A percentile compares a stretch with the other conserved stretches of the same genome.
phyloP scores from a whole-genome alignment of 2,888 invertebrate genomes.

The Protodeltote pygarga region DNA sequence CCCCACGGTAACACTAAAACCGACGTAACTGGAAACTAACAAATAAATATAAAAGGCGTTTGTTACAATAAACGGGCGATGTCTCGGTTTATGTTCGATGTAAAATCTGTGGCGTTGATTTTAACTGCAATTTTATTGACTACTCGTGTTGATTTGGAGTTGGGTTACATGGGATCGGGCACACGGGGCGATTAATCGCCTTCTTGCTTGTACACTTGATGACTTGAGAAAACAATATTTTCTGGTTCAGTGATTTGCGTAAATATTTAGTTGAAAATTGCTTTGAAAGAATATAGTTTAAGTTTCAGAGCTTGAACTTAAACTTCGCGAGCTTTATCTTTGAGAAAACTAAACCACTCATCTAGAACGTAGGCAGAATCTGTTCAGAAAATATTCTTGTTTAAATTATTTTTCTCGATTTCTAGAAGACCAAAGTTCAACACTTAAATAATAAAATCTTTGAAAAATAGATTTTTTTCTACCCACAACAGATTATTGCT shows the following conservation, averaged over 20 bases:
- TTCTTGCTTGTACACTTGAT: neutral
- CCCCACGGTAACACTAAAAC: slow-evolving; percentile 7
- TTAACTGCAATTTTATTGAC: slow-evolving; percentile 74
- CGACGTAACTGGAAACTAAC: slow-evolving; percentile 40
- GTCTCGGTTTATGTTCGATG: slow-evolving; percentile 48
- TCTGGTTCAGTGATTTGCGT: neutral
- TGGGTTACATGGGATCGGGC: slow-evolving; percentile 50
- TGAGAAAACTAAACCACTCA: too few relatives aligned
- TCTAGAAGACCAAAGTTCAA: too few relatives aligned
- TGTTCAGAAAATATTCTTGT: too few relatives aligned
- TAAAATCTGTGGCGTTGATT: slow-evolving; percentile 49
- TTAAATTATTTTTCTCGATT: too few relatives aligned
- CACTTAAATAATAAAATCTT: too few relatives aligned
- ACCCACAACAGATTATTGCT: too few relatives aligned
- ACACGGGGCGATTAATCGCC: slow-evolving; percentile 45
- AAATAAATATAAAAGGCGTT: slow-evolving; percentile 42
- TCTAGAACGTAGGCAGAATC: too few relatives aligned
- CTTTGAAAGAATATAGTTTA: too few relatives aligned
- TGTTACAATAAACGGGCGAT: slow-evolving; percentile 44
- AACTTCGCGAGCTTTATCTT: too few relatives aligned
- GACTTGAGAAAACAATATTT: neutral
- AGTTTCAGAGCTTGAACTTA: too few relatives aligned
- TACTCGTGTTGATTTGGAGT: slow-evolving; percentile 70
- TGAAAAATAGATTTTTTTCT: too few relatives aligned
- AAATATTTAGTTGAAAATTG: too few relatives aligned